A percentile compares a stretch with the other conserved stretches of the same genome.
These are phyloP conservation scores for Microchrysa polita DNA, from an alignment of 2,888 invertebrate genomes.

Conservation along the genomic window DNA sequence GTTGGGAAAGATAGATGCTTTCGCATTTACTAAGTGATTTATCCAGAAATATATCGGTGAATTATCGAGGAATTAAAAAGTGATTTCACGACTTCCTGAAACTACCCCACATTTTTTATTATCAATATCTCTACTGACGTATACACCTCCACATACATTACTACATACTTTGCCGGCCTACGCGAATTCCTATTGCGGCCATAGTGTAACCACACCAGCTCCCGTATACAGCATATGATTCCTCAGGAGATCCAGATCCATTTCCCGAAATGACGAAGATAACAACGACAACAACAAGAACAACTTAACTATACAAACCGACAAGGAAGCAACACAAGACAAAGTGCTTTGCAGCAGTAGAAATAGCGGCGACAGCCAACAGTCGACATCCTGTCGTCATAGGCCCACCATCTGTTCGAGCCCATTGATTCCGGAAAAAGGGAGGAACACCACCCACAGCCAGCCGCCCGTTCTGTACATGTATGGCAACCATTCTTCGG, in stretches of 20 bases:
- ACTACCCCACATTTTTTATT: too few species aligned
- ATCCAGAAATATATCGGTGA: too few species aligned
- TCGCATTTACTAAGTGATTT: too few species aligned
- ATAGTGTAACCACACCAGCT: not conserved
- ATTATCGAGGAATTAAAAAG: too few species aligned
- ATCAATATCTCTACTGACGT: too few species aligned
- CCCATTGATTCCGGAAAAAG: constrained; percentile 3
- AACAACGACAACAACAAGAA: not conserved
- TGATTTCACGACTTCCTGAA: too few species aligned
- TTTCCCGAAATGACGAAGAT: not conserved
- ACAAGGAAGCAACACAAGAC: not conserved
- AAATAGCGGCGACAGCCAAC: constrained; percentile 12
- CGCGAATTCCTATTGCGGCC: not conserved
- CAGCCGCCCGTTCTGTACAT: not conserved
- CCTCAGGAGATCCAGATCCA: not conserved
- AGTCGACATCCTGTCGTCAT: not conserved
- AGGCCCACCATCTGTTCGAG: constrained; percentile 7
- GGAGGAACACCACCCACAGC: not conserved
- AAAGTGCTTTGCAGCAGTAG: constrained; percentile 1
- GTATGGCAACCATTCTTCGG: not conserved
- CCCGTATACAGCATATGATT: not conserved
- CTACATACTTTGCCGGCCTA: not conserved
- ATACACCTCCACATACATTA: too few species aligned
- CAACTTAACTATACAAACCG: not conserved
- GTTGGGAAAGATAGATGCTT: too few species aligned